phyloP scores from a whole-genome alignment of 2,113 vertebrate species.

The Albula glossodonta region DNA sequence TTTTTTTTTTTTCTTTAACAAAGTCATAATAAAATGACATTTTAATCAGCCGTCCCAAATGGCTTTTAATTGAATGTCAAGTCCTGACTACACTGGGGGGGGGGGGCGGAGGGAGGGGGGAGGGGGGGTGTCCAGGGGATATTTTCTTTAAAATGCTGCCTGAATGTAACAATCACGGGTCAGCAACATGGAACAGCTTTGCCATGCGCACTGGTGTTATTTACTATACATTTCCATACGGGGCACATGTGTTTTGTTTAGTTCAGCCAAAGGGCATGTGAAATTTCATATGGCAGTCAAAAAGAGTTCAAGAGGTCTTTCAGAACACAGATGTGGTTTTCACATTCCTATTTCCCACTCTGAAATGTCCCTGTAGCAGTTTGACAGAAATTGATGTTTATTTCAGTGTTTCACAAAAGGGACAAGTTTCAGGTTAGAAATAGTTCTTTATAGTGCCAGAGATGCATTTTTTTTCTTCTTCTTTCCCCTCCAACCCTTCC shows the following conservation, averaged over 20 bases:
- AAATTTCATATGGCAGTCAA: constrained; percentile 27
- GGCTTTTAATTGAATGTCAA: constrained; percentile 16
- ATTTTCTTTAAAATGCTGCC: constrained; percentile 28
- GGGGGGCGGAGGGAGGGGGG: neutral
- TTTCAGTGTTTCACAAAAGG: neutral
- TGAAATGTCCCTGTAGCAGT: constrained; percentile 9
- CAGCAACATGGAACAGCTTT: constrained; percentile 33
- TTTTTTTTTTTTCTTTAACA: neutral
- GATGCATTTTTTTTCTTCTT: neutral
- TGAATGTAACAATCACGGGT: constrained; percentile 36
- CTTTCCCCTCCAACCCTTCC: neutral
- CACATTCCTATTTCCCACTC: constrained; percentile 15
- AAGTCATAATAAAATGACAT: neutral
- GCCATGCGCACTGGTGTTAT: neutral
- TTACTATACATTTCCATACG: constrained; percentile 15
- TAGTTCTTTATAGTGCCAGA: neutral
- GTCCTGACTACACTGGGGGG: constrained; percentile 19
- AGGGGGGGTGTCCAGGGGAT: constrained; percentile 1
- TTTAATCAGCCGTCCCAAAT: neutral
- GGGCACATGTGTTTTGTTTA: constrained; percentile 27
- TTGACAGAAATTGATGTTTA: neutral
- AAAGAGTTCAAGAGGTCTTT: constrained; percentile 19
- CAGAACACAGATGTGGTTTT: constrained; percentile 32
- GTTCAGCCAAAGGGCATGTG: constrained; percentile 38
- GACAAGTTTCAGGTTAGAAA: constrained; percentile 11